Conservation (phyloP, 30 jellyfish, hydroid and myxozoan genomes). For the Hydractinia symbiolongicarpus region DNA sequence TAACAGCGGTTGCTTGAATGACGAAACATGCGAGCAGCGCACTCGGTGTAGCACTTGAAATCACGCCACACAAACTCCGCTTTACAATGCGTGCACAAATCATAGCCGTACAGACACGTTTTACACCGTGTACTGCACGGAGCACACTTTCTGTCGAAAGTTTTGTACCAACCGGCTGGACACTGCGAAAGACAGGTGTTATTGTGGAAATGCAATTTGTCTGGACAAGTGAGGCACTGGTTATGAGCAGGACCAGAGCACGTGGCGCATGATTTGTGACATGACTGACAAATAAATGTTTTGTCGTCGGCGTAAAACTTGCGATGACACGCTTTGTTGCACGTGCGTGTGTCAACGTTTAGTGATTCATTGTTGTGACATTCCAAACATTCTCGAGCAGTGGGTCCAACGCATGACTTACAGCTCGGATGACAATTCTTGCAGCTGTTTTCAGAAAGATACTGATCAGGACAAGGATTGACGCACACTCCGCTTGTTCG, state of each 20-base stretch:
- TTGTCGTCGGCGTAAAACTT: constrained; percentile 24
- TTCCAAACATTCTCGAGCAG: constrained; percentile 47
- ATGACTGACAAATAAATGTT: constrained; percentile 54
- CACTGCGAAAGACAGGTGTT: constrained; percentile 34
- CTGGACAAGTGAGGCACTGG: constrained; percentile 67
- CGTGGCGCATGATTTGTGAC: constrained; percentile 74
- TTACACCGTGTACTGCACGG: constrained; percentile 71
- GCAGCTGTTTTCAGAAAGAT: constrained; percentile 73
- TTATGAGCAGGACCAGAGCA: constrained; percentile 57
- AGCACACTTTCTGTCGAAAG: constrained; percentile 41
- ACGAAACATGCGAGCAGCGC: constrained; percentile 44
- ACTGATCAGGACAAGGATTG: constrained; percentile 86
- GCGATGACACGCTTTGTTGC: constrained; percentile 45
- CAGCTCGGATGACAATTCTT: constrained; percentile 67
- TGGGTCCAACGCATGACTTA: constrained; percentile 77
- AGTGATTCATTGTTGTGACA: constrained; percentile 58
- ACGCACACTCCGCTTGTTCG: constrained; percentile 56
- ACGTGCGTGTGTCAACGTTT: constrained; percentile 45
- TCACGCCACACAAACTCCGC: constrained; percentile 61
- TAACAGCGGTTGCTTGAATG: constrained; percentile 39
- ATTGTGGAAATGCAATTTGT: constrained; percentile 34
- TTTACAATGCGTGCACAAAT: constrained; percentile 67
- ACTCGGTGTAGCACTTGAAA: constrained; percentile 44
- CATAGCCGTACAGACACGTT: constrained; percentile 49
- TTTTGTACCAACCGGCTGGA: constrained; percentile 40